Base-by-base conservation (phyloP, 1,140 invertebrate species). In the Diuraphis noxia region DNA sequence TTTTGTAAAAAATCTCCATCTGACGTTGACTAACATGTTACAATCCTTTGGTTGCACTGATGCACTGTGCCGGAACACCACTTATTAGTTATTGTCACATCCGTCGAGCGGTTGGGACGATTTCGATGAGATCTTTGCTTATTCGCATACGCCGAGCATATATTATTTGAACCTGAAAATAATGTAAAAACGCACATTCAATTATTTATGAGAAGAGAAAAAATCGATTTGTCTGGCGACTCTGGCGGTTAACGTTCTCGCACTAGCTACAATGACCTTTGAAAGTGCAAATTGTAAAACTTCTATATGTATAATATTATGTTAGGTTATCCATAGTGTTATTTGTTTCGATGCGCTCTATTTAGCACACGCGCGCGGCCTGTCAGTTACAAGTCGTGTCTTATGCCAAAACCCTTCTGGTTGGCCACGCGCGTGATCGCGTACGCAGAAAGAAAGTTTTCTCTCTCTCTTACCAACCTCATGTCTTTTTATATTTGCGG, bases 341-440 rank as follows among this genome's bases (percentile, higher is more conserved):
- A 36, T 77, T 89, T 40, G 56, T 89, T 43, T 77, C 56, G 87
- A 89, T 89, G 56, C 87, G 87, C 87, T 77, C 87, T 89, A 77
- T 72, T 72, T 89, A 89, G 56, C 81, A 82, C 79, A 10, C 85
- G 56, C 56, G 46, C 43, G 46, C 36, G 56, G 30, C 36, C 36
- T 72, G 87, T 72, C 87, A 43, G 38, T 89, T 63, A 41, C 23
- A 77, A 72, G 25, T n/a, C 36, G 87, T 89, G 56, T 72, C 23
- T 72, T 63, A 89, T 77, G 87, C 87, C 87, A 89, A 89, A 89
- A 89, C 52, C 87, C 56, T 63, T 41, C 87, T 21, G 36, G 87
- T 89, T 77, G 56, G 30, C n/a, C 13, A n/a, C 13, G 30, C 19
- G n/a, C 87, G 56, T 77, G 56, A 43, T 43, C 23, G 25, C 23